These are phyloP conservation scores for Chrysodeixis includens DNA, from an alignment of 2,888 invertebrate species.

Conservation along the genomic window DNA sequence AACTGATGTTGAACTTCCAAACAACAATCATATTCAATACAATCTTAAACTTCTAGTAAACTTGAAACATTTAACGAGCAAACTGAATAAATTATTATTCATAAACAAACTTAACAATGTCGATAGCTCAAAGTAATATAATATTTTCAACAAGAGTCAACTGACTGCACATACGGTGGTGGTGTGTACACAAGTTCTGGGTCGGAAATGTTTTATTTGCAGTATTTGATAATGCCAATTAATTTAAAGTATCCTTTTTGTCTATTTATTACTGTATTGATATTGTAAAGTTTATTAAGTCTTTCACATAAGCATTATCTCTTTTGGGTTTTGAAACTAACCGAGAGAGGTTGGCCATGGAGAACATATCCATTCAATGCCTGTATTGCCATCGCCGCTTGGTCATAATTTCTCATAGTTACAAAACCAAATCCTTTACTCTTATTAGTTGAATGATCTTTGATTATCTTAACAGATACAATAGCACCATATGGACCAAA, in stretches of 20 bases:
- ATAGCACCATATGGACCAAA: constrained; percentile 90
- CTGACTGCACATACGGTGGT: constrained; percentile 77
- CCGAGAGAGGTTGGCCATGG: constrained; percentile 86
- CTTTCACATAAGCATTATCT: constrained; percentile 85
- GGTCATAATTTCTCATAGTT: constrained; percentile 88
- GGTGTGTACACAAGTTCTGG: constrained; percentile 74
- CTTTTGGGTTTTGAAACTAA: constrained; percentile 89
- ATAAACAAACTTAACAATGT: constrained; percentile 90
- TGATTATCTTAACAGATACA: constrained; percentile 88
- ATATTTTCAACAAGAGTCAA: constrained; percentile 87
- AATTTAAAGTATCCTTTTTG: constrained; percentile 76
- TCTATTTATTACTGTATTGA: constrained; percentile 88
- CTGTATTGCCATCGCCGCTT: constrained; percentile 89
- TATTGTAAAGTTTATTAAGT: constrained; percentile 83
- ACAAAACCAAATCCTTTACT: constrained; percentile 89
- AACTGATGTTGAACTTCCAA: constrained; percentile 85
- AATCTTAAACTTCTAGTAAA: constrained; percentile 88
- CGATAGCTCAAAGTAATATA: constrained; percentile 89
- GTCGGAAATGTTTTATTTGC: constrained; percentile 73
- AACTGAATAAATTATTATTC: constrained; percentile 89
- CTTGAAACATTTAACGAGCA: constrained; percentile 89
- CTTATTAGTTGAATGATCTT: constrained; percentile 88
- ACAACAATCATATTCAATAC: constrained; percentile 87
- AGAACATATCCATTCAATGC: constrained; percentile 86
- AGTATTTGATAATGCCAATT: constrained; percentile 81